Evolutionary conservation across 2,113 vertebrate species (phyloP), one percentile per base, ranked within the genome.

Genomic region (Andinoacara biseriatus): DNA sequence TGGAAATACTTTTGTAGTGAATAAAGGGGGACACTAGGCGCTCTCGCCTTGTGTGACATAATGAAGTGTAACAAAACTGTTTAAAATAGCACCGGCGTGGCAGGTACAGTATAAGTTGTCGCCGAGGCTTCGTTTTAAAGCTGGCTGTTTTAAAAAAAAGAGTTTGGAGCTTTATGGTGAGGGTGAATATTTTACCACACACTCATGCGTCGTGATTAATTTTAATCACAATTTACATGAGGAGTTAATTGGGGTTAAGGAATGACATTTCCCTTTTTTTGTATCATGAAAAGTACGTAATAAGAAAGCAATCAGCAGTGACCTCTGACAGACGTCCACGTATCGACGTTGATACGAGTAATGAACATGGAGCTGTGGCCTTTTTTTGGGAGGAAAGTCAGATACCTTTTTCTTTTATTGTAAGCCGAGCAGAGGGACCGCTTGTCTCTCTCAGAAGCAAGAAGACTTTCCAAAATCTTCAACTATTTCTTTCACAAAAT

Each of bases 1-100:
- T 93, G 87, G 92, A 94, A 92, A 94, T 90, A 92, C 89, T 90
- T 93, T 87, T 62, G 54, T 87, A 58, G 76, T 72, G 82, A 86
- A 84, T 89, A 86, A 89, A 92, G 29, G 80, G 76, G 90, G 84
- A 78, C 63, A 82, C 49, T 26, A 57, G 84, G 74, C 58, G 26
- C 78, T 81, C 49, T 78, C 63, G 40, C 76, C 67, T 75, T 35
- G 67, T 61, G 61, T 75, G 79, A 85, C 80, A 90, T 87, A 94
- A 89, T 85, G 76, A 91, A 78, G 91, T 31, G 60, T 75, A 83
- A 89, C 81, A 87, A 79, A 86, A 90, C 85, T 74, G 81, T 92
- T 93, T 88, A 88, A 83, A 78, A 78, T 24, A 52, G 76, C 58
- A 33, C 17, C 87, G 46, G 22, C 10, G 58, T 86, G 87, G 85